Evolutionary conservation across 2,797 vertebrate genomes (phyloP).

Genomic region (Octomys mimax): DNA sequence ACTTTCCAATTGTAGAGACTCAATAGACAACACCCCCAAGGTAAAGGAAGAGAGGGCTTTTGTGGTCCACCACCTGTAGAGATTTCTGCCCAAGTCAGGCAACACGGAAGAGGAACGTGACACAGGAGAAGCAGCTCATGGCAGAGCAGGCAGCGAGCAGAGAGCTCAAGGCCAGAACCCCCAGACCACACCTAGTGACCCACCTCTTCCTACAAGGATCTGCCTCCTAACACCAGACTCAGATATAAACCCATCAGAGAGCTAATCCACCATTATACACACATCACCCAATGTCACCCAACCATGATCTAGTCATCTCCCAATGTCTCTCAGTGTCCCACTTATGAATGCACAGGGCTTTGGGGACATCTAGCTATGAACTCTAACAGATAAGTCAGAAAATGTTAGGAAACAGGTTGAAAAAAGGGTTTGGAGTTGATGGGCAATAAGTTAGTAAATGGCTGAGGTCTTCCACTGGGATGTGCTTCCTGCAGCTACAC

Average conservation of each 20-base stretch:
- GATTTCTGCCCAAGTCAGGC: background rate
- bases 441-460: background rate
- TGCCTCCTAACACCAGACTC: background rate
- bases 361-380: background rate
- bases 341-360: background rate
- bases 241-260: background rate
- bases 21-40: background rate
- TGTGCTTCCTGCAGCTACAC: background rate
- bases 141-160: background rate
- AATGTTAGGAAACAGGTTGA: background rate
- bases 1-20: background rate
- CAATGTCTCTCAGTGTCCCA: background rate
- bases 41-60: background rate
- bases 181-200: background rate
- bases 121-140: background rate
- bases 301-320: background rate
- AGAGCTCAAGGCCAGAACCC: background rate
- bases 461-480: background rate
- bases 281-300: background rate
- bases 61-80: background rate
- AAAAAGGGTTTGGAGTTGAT: background rate
- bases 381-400: background rate
- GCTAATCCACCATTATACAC: background rate
- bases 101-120: background rate
- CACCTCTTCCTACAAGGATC: background rate